These are phyloP conservation scores for Hypolimnas misippus DNA, from an alignment of 2,888 invertebrate species.

Conservation along the genomic window DNA sequence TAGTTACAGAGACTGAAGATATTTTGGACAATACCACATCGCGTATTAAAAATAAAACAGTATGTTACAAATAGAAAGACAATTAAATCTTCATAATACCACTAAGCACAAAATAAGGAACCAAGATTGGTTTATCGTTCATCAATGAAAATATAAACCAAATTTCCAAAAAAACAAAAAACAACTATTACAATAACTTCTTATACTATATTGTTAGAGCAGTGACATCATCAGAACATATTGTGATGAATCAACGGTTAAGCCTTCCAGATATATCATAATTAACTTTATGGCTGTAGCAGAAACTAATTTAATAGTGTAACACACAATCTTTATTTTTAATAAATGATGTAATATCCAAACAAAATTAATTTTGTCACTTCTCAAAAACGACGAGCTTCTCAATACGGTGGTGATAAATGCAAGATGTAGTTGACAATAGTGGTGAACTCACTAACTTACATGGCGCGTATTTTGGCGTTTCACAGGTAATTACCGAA, in stretches of 20 bases:
- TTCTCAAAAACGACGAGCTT: background rate
- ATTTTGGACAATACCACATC: background rate
- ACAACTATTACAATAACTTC: too few relatives aligned
- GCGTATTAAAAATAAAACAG: constrained; percentile 9
- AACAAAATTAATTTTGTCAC: too few relatives aligned
- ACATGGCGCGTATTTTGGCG: too few relatives aligned
- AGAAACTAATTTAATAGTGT: background rate
- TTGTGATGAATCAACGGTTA: background rate
- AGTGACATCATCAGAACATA: background rate
- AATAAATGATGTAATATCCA: background rate
- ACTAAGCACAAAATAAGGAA: background rate
- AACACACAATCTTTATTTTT: constrained; percentile 5
- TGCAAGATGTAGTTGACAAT: background rate
- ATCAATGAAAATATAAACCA: too few relatives aligned
- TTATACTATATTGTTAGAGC: too few relatives aligned
- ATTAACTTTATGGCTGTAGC: background rate
- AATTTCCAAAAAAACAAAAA: too few relatives aligned
- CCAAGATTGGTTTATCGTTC: too few relatives aligned
- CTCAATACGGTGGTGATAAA: background rate
- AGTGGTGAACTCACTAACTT: background rate
- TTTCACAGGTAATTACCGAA: too few relatives aligned
- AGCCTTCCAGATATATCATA: background rate
- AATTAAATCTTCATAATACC: background rate
- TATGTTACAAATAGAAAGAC: background rate
- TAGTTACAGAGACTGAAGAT: background rate